These are phyloP conservation scores for Drosophila peninsularis DNA, from an alignment of 2,888 invertebrate species.

Conservation along the genomic window DNA sequence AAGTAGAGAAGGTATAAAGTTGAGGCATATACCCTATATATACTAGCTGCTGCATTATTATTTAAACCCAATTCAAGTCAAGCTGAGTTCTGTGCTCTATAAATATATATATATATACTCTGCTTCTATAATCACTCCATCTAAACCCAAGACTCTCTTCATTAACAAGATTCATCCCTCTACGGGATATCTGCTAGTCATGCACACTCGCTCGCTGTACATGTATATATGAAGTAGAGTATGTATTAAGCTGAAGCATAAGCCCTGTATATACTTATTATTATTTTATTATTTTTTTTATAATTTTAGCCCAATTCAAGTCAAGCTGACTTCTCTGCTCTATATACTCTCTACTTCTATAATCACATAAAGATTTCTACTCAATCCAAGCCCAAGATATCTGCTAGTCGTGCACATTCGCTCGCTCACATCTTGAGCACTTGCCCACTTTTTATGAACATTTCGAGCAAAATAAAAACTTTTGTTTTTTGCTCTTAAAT, in stretches of 20 bases:
- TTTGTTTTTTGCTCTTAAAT: conserved; percentile 55
- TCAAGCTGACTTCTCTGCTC: too few species aligned
- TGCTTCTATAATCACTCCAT: background rate
- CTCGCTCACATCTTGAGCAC: conserved; percentile 4
- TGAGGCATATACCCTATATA: background rate
- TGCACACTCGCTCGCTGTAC: too few species aligned
- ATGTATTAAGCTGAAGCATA: background rate
- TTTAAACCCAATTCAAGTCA: too few species aligned
- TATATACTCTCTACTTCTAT: too few species aligned
- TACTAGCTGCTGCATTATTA: too few species aligned
- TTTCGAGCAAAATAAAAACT: conserved; percentile 36
- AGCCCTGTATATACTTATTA: too few species aligned
- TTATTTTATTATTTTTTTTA: too few species aligned
- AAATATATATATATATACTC: too few species aligned
- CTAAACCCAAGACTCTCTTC: background rate
- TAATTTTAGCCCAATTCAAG: too few species aligned
- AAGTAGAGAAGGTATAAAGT: background rate
- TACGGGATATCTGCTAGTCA: too few species aligned
- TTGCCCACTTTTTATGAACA: conserved; percentile 36
- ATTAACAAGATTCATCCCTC: too few species aligned
- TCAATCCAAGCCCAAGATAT: background rate
- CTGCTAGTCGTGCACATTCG: background rate
- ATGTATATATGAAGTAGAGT: background rate
- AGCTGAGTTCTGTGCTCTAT: too few species aligned
- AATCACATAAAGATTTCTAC: background rate